phyloP scores from a whole-genome alignment of 2,888 invertebrate genomes.

The Halictus quadricinctus region DNA sequence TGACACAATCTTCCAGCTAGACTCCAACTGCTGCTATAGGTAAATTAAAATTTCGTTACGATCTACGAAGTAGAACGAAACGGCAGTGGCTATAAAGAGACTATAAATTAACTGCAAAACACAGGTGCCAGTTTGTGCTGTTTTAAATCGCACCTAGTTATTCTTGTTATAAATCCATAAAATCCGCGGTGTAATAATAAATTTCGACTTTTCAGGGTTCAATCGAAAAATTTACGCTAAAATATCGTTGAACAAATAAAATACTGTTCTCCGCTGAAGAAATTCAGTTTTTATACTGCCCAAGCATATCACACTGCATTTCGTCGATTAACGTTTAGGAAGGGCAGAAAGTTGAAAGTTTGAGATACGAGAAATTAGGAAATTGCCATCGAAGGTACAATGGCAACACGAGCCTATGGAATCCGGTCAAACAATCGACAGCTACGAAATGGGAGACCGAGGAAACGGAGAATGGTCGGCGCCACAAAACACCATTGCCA shows the following conservation, averaged over 20 bases:
- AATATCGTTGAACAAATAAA: background rate
- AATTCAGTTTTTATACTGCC: no score
- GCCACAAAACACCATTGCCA: conserved; percentile 16
- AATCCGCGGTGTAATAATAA: no score
- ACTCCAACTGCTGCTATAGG: no score
- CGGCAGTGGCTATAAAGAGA: no score
- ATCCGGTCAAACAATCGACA: background rate
- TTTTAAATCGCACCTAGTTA: no score
- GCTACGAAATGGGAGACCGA: background rate
- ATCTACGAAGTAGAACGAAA: no score
- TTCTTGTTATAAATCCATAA: no score
- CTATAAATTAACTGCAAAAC: no score
- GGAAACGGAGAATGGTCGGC: background rate
- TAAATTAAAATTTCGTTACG: background rate
- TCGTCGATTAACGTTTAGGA: background rate
- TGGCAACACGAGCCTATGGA: background rate
- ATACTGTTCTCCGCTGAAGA: background rate
- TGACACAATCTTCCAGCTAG: no score
- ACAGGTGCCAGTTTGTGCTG: no score
- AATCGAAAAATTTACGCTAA: background rate
- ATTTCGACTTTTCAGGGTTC: no score
- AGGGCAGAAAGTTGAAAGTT: background rate
- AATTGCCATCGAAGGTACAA: background rate
- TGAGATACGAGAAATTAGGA: background rate
- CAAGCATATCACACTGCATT: background rate